These are phyloP conservation scores for Sebastes nivosus DNA, from an alignment of 2,797 vertebrate genomes.

Conservation along the genomic window DNA sequence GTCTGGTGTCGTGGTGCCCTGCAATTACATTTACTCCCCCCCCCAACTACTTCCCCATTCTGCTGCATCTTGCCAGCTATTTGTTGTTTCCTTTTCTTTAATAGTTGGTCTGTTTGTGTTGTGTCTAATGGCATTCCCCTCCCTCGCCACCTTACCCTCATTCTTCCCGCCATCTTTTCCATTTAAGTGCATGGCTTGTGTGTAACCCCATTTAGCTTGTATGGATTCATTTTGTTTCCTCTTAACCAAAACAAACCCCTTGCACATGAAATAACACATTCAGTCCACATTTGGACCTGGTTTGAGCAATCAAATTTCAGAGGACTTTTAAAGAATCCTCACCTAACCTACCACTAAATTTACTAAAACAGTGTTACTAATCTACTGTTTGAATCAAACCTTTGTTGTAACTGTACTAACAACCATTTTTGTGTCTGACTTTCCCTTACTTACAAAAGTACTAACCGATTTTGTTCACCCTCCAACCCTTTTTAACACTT, in stretches of 20 bases:
- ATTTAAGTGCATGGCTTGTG: slow-evolving; percentile 81
- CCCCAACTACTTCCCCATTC: slow-evolving; percentile 14
- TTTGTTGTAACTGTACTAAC: slow-evolving; percentile 90
- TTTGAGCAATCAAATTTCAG: slow-evolving; percentile 81
- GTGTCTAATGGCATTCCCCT: slow-evolving; percentile 43
- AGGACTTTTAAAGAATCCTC: slow-evolving; percentile 81
- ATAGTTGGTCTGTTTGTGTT: slow-evolving; percentile 55
- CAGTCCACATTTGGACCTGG: slow-evolving; percentile 77
- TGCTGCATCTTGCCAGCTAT: slow-evolving; percentile 59
- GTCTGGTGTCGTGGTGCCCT: slow-evolving; percentile 61
- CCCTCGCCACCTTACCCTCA: background rate
- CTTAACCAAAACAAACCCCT: slow-evolving; percentile 73
- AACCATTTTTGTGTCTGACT: slow-evolving; percentile 92
- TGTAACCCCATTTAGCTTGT: slow-evolving; percentile 70
- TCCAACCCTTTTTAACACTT: slow-evolving; percentile 71
- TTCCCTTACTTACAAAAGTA: slow-evolving; percentile 87
- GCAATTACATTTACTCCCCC: slow-evolving; percentile 13
- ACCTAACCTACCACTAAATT: slow-evolving; percentile 70
- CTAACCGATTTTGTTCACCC: slow-evolving; percentile 84
- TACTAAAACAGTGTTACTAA: slow-evolving; percentile 85
- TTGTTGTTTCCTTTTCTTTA: background rate
- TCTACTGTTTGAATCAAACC: slow-evolving; percentile 83
- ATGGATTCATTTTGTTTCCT: slow-evolving; percentile 82
- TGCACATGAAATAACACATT: slow-evolving; percentile 74
- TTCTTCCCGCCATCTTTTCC: slow-evolving; percentile 21